Percentiles rank a stretch among this genome's conserved stretches.
phyloP scores from a whole-genome alignment of 2,797 vertebrate genomes.

The Phalanger gymnotis region DNA sequence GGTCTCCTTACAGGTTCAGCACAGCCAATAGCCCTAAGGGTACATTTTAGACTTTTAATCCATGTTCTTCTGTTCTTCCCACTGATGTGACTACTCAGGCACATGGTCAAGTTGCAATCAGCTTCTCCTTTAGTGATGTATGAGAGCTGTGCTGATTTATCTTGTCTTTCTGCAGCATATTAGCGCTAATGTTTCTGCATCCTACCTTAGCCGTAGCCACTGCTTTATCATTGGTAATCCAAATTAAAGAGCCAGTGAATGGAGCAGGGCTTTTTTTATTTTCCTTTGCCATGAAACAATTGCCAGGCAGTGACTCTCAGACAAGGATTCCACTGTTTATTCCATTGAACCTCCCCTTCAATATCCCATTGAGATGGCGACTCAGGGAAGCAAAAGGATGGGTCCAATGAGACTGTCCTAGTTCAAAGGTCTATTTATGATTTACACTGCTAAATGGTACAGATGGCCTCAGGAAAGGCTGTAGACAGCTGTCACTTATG shows the following conservation, averaged over 20 bases:
- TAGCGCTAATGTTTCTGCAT: constrained; percentile 86
- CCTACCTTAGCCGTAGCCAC: constrained; percentile 81
- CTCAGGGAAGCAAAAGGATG: constrained; percentile 73
- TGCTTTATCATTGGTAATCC: constrained; percentile 85
- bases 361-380: constrained; percentile 76
- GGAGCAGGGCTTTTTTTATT: constrained; percentile 68
- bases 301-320: constrained; percentile 85
- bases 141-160: constrained; percentile 86
- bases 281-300: constrained; percentile 86
- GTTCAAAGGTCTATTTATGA: constrained; percentile 79
- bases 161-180: constrained; percentile 85
- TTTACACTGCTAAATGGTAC: constrained; percentile 77
- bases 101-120: constrained; percentile 88
- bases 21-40: constrained; percentile 81
- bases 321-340: constrained; percentile 79
- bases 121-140: constrained; percentile 85
- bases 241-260: constrained; percentile 87
- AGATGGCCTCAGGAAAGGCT: constrained; percentile 75
- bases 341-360: constrained; percentile 72
- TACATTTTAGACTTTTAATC: constrained; percentile 84
- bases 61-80: constrained; percentile 84
- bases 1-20: constrained; percentile 81
- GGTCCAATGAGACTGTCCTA: constrained; percentile 70
- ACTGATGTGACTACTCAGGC: constrained; percentile 86
- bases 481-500: constrained; percentile 60